Base-by-base conservation (phyloP, 92 coral and sea anemone genomes). In the Palythoa grandis region DNA sequence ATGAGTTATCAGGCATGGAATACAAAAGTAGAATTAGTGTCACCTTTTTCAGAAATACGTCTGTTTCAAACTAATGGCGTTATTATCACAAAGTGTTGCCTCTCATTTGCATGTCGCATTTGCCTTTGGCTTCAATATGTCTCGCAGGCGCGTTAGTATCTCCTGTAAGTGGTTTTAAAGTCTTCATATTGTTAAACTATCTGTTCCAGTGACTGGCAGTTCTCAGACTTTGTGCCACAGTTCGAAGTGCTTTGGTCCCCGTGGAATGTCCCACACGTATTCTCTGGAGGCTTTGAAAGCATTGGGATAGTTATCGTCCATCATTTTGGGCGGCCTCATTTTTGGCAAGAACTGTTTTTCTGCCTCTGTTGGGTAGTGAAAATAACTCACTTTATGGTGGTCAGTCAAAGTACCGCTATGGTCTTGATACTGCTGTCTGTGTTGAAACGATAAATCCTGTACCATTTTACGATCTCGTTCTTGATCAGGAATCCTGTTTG, bases 361-460 rank as follows among this genome's bases (percentile, higher is more conserved):
- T 1, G 99, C 99, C 79, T 93, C 94, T 0, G 99, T 97, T 13
- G 99, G 99, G 52, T 95, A 90, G 87, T 97, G 97, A 82, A 95
- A 97, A 80, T 88, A 90, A 43, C 89, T 92, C 40, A 97, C 92
- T 71, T 86, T 84, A 47, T 90, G 97, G 9, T 77, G 79, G 15
- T 90, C 95, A 22, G 91, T 90, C 54, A 94, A 56, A 15, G 98
- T 93, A 13, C 92, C 94, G 53, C 95, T 97, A 75, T 90, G 84
- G 80, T 97, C 99, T 12, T 88, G 89, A 70, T 95, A 97, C 58
- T 95, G 94, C 54, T 97, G 91, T 54, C 99, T 88, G 91, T 97
- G 99, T 54, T 93, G 92, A 74, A 88, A 94, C 2, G 85, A 88
- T 15, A 82, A 22, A 79, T 90, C 88, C 58, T 92, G 98, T 23